phyloP scores from a whole-genome alignment of 1,140 invertebrate species.

The Zaprionus inermis region DNA sequence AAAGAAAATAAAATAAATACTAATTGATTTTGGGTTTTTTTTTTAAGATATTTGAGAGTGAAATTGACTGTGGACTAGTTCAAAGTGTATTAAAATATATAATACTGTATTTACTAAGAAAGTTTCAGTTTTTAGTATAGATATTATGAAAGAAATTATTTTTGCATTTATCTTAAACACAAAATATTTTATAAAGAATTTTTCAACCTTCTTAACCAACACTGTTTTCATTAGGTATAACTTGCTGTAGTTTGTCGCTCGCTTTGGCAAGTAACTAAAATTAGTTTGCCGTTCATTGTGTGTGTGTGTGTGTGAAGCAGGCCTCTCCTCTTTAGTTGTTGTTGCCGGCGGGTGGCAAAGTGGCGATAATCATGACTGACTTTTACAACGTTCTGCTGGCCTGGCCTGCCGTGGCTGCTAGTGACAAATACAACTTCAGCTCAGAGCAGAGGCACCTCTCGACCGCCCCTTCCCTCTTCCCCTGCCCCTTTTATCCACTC shows the following conservation, averaged over 20 bases:
- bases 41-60: too few relatives aligned
- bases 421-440: constrained; percentile 34
- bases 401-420: constrained; percentile 11
- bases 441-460: constrained; percentile 1
- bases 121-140: too few relatives aligned
- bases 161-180: too few relatives aligned
- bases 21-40: too few relatives aligned
- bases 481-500: neutral
- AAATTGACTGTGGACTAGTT: too few relatives aligned
- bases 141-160: too few relatives aligned
- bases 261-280: constrained; percentile 11
- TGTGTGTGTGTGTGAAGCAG: neutral
- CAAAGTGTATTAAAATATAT: too few relatives aligned
- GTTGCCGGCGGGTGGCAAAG: constrained; percentile 52
- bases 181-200: neutral
- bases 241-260: neutral
- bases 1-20: too few relatives aligned
- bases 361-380: constrained; percentile 80
- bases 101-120: too few relatives aligned
- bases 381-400: constrained; percentile 53
- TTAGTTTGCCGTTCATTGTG: constrained; percentile 26
- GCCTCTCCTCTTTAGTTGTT: constrained; percentile 10
- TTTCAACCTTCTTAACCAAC: neutral
- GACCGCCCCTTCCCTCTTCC: neutral
- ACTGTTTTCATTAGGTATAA: neutral